A percentile compares a stretch with the other conserved stretches of the same genome.
Conservation (phyloP, 1,140 invertebrate species). For the Proales similis region DNA sequence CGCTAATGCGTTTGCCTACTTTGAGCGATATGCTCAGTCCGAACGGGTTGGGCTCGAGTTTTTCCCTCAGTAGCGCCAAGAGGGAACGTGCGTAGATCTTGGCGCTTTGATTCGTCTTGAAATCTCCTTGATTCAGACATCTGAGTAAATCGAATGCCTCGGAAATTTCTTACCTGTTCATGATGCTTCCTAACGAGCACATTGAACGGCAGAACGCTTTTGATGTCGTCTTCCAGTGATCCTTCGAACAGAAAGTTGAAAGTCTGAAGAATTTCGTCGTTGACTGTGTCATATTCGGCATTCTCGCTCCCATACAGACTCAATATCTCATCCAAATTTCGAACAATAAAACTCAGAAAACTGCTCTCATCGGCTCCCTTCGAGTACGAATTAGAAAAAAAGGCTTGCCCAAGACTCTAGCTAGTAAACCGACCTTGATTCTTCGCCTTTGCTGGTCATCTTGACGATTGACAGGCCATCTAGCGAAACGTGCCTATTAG, state of each 20-base stretch:
- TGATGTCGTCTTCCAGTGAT: conserved; percentile 18
- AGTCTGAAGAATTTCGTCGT: conserved; percentile 28
- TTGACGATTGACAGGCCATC: conserved; percentile 36
- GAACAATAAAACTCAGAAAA: conserved; percentile 21
- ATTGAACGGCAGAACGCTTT: conserved; percentile 31
- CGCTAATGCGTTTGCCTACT: conserved; percentile 16
- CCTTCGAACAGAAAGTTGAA: conserved; percentile 30
- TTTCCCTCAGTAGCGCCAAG: conserved; percentile 19
- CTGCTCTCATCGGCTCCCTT: conserved; percentile 32
- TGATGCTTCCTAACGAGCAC: too few relatives aligned
- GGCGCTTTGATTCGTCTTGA: too few relatives aligned
- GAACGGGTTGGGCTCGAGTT: conserved; percentile 31
- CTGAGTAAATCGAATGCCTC: too few relatives aligned
- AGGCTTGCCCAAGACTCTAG: background rate
- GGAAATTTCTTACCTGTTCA: too few relatives aligned
- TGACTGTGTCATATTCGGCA: conserved; percentile 29
- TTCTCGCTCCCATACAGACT: conserved; percentile 25
- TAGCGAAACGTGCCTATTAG: background rate
- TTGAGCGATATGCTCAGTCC: conserved; percentile 5
- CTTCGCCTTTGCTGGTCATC: conserved; percentile 13
- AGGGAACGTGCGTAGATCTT: conserved; percentile 32
- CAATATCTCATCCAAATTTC: conserved; percentile 36
- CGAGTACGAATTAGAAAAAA: background rate
- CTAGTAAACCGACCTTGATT: conserved; percentile 3
- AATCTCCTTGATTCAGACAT: too few relatives aligned